Base-by-base conservation (phyloP, 2,113 vertebrate species). In the Turnix velox region DNA sequence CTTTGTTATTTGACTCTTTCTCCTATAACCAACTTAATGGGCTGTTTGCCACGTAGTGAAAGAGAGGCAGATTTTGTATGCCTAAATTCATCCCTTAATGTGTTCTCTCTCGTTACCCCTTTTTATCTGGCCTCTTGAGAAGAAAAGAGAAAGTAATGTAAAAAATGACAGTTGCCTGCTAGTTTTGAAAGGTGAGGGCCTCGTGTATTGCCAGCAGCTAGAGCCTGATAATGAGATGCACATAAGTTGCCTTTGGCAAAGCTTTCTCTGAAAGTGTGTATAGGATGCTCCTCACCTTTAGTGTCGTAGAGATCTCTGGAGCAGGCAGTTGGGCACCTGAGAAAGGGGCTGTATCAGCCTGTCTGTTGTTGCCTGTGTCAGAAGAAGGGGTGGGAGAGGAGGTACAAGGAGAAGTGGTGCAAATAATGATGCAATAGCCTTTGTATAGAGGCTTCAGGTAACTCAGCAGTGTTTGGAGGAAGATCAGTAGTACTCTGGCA, bases 401-500 rank as follows among this genome's bases (percentile, higher is more conserved):
- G 24, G 18, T 69, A 19, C n/a, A 31, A 57, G 37, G 27, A 66
- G 42, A 14, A 81, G 43, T 49, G 24, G 28, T 19, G 15, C 25
- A 78, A 54, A 42, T 39, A 92, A 68, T 55, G 31, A 30, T 6
- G 1, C n/a, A 42, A 33, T n/a, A 73, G 58, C 28, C 28, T 73
- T 58, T 40, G 3, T 25, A 15, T 45, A 93, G 80, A 91, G 54
- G 33, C 82, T 95, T 85, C 62, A 91, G 92, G 65, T 74, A 97
- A 95, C 57, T 94, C 80, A 87, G 92, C 31, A 80, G 31, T 67
- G 58, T 96, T 96, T 94, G 87, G 65, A 86, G 78, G 83, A 95
- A 96, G 94, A 84, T 74, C 96, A 95, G 92, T 95, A 92, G 85
- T 84, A 91, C 87, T 86, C 86, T 95, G 54, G 84, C 96, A 97